phyloP scores from a whole-genome alignment of 1,140 invertebrate genomes.

The Drosophila persimilis region DNA sequence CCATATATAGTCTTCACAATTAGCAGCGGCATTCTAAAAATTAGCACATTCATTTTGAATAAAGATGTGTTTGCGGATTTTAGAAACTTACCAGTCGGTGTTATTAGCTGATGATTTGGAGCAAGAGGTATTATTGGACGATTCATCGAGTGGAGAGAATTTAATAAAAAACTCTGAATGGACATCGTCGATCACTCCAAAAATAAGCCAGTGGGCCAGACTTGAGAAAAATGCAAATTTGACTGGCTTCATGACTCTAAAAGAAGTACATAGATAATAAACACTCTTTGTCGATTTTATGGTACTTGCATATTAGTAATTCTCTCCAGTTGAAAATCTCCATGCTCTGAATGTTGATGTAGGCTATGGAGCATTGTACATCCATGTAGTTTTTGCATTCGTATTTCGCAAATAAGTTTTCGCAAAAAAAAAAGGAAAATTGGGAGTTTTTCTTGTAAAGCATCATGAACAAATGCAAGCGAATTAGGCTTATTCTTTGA shows the following conservation, averaged over 20 bases:
- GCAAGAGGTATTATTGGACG: constrained; percentile 50
- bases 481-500: constrained; percentile 84
- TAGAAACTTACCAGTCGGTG: constrained; percentile 24
- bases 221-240: constrained; percentile 92
- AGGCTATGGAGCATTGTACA: constrained; percentile 85
- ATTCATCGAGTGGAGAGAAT: constrained; percentile 47
- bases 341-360: constrained; percentile 85
- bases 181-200: constrained; percentile 90
- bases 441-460: constrained; percentile 84
- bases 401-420: constrained; percentile 84
- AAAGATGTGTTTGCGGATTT: background rate
- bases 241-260: constrained; percentile 84
- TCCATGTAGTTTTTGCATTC: constrained; percentile 84
- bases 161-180: constrained; percentile 92
- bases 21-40: constrained; percentile 65
- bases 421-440: constrained; percentile 85
- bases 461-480: constrained; percentile 84
- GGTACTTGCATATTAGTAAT: constrained; percentile 84
- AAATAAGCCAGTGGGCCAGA: constrained; percentile 92
- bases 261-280: background rate
- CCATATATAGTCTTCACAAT: constrained; percentile 84
- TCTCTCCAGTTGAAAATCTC: constrained; percentile 84
- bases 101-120: constrained; percentile 23
- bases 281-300: background rate
- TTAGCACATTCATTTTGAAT: background rate